Evolutionary conservation across 2,113 vertebrate genomes (phyloP).

Genomic region (Epinephelus fuscoguttatus): DNA sequence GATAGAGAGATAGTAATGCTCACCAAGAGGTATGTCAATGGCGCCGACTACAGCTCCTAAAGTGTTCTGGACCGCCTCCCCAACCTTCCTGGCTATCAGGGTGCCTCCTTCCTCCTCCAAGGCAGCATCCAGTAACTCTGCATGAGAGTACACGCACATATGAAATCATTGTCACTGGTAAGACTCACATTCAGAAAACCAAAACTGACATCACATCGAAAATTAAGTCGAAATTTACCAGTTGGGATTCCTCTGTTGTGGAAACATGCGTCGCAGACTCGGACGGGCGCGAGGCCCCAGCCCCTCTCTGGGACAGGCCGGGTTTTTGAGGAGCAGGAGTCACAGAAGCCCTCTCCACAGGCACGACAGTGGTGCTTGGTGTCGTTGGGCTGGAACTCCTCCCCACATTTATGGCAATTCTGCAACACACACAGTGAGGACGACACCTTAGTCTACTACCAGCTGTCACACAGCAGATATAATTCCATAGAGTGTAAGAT

Average conservation of each 20-base stretch:
- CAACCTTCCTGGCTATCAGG: slow-evolving; percentile 96
- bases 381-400: slow-evolving; percentile 92
- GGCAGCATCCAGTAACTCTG: slow-evolving; percentile 90
- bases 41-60: slow-evolving; percentile 96
- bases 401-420: slow-evolving; percentile 93
- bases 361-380: slow-evolving; percentile 98
- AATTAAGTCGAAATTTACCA: slow-evolving; percentile 77
- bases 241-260: slow-evolving; percentile 88
- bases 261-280: slow-evolving; percentile 95
- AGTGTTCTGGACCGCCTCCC: slow-evolving; percentile 97
- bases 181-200: not conserved
- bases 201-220: not conserved
- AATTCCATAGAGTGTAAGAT: not conserved
- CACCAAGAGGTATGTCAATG: slow-evolving; percentile 98
- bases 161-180: not conserved
- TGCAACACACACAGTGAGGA: slow-evolving; percentile 55
- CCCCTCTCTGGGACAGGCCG: slow-evolving; percentile 96
- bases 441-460: accelerated
- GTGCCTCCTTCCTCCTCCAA: slow-evolving; percentile 92
- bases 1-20: slow-evolving; percentile 35
- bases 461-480: not conserved
- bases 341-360: slow-evolving; percentile 98
- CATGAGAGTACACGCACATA: slow-evolving; percentile 25
- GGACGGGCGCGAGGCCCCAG: slow-evolving; percentile 94
- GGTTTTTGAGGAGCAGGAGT: slow-evolving; percentile 93